A percentile compares a stretch with the other conserved stretches of the same genome.
Evolutionary conservation across 1,140 invertebrate species (phyloP).

Genomic region (Lasioglossum albipes): DNA sequence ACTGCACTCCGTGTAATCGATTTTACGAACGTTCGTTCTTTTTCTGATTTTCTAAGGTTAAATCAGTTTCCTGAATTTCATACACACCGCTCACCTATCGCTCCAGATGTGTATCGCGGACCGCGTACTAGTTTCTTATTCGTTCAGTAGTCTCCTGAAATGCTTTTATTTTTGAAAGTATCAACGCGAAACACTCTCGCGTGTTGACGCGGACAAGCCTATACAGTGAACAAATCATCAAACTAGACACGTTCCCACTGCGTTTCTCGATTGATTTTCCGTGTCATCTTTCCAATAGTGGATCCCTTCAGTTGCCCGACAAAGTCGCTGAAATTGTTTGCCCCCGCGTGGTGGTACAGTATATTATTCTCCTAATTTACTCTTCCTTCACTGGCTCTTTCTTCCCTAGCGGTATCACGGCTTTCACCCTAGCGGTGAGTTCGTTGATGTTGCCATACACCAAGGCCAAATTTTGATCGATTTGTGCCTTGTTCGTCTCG

Average conservation of each 20-base stretch:
- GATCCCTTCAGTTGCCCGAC: constrained; percentile 28
- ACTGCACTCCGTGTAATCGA: not conserved
- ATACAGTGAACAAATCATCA: too few species aligned
- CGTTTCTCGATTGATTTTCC: too few species aligned
- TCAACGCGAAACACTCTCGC: not conserved
- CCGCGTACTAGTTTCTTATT: not conserved
- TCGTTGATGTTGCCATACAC: constrained; percentile 93
- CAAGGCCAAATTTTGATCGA: constrained; percentile 95
- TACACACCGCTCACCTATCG: too few species aligned
- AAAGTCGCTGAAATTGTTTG: constrained; percentile 27
- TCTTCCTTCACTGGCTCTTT: too few species aligned
- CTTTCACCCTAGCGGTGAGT: constrained; percentile 92
- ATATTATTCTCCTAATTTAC: too few species aligned
- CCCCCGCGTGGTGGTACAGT: constrained; percentile 30
- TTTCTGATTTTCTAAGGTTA: not conserved
- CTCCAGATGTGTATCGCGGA: not conserved
- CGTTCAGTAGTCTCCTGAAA: not conserved
- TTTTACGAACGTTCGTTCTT: not conserved
- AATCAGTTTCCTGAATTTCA: constrained; percentile 2
- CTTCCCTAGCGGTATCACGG: too few species aligned
- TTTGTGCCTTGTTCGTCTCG: constrained; percentile 98
- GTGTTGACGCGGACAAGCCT: too few species aligned
- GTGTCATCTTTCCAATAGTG: not conserved
- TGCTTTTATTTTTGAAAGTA: too few species aligned
- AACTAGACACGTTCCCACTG: too few species aligned